A percentile compares a stretch with the other conserved stretches of the same genome.
phyloP scores from a whole-genome alignment of 2,888 invertebrate genomes.

The Alloplasta piceator region DNA sequence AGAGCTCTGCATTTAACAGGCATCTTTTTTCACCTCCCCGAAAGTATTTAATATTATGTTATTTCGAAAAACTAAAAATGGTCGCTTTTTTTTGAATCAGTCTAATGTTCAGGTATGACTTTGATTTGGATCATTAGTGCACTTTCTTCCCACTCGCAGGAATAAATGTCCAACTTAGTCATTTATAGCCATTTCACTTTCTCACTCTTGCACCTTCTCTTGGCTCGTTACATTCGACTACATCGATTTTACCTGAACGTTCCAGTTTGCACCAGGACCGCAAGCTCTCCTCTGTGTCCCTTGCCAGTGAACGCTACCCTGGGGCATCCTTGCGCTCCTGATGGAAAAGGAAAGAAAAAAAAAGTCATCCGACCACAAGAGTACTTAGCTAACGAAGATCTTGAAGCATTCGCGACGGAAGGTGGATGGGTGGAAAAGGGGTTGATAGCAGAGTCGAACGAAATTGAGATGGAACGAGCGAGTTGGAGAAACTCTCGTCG shows the following conservation, averaged over 20 bases:
- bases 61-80: too few species aligned
- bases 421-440: slow-evolving; percentile 1
- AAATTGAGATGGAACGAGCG: slow-evolving; percentile 28
- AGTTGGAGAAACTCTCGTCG: slow-evolving; percentile 32
- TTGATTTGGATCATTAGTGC: slow-evolving; percentile 41
- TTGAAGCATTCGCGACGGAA: slow-evolving; percentile 15
- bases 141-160: slow-evolving; percentile 23
- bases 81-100: too few species aligned
- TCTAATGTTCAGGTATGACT: slow-evolving; percentile 6
- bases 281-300: slow-evolving; percentile 82
- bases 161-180: slow-evolving; percentile 47
- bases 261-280: slow-evolving; percentile 91
- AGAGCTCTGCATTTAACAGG: too few species aligned
- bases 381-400: slow-evolving; percentile 36
- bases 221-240: slow-evolving; percentile 38
- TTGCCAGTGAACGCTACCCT: slow-evolving; percentile 81
- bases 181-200: slow-evolving; percentile 44
- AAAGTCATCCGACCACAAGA: neutral
- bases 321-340: slow-evolving; percentile 79
- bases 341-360: slow-evolving; percentile 33
- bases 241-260: slow-evolving; percentile 87
- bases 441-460: neutral
- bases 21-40: too few species aligned
- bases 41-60: too few species aligned
- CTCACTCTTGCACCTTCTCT: slow-evolving; percentile 19